Conservation (phyloP, 2,888 invertebrate genomes). For the Phortica okadai region DNA sequence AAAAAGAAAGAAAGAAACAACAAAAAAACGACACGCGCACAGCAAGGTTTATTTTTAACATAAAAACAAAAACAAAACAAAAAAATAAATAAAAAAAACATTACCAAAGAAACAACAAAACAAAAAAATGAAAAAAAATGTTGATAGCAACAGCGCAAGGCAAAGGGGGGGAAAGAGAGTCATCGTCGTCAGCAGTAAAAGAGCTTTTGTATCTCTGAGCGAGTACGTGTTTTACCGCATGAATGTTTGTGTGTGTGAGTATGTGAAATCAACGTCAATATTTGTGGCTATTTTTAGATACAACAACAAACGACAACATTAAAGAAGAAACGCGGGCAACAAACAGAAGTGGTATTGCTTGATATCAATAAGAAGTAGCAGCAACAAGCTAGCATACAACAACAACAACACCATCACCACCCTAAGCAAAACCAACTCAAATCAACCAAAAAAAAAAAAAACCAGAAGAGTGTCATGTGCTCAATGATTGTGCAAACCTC, state of each 20-base stretch:
- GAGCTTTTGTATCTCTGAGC: neutral
- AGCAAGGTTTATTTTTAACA: constrained; percentile 65
- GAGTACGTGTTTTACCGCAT: neutral
- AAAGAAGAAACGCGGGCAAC: constrained; percentile 16
- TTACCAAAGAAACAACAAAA: constrained; percentile 35
- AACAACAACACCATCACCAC: neutral
- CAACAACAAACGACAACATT: constrained; percentile 43
- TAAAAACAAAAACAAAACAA: constrained; percentile 50
- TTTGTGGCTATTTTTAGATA: constrained; percentile 71
- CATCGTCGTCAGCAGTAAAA: constrained; percentile 11
- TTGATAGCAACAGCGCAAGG: constrained; percentile 58
- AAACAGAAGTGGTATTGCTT: neutral
- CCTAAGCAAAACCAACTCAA: constrained; percentile 48
- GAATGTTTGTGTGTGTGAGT: constrained; percentile 7
- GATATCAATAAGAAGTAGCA: constrained; percentile 5
- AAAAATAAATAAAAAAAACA: constrained; percentile 36
- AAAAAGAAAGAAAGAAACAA: constrained; percentile 40
- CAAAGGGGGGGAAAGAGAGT: neutral
- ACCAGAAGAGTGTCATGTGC: constrained; percentile 36
- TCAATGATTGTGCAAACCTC: neutral
- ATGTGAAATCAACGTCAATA: constrained; percentile 71
- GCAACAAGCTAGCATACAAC: neutral
- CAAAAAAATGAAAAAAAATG: constrained; percentile 48
- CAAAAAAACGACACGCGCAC: constrained; percentile 65
- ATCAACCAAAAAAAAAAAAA: constrained; percentile 45